A percentile compares a stretch with the other conserved stretches of the same genome.
Evolutionary conservation across 2,113 vertebrate species (phyloP).

Genomic region (Cyrtonyx montezumae): DNA sequence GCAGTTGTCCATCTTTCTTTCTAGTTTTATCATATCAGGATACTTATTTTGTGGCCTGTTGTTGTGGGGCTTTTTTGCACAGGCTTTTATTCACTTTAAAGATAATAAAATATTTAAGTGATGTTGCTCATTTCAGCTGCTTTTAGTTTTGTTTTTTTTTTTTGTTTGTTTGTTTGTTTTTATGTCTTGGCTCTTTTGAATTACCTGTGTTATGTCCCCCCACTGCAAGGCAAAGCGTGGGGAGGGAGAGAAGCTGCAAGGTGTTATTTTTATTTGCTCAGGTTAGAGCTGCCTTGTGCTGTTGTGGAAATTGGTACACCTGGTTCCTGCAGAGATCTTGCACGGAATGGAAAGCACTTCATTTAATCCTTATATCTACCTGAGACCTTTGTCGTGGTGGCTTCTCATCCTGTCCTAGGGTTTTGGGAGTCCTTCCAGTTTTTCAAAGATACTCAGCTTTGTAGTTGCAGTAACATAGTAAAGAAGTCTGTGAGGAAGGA

Average conservation of each 20-base stretch:
- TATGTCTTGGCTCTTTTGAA: background rate
- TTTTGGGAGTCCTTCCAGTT: background rate
- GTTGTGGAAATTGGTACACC: background rate
- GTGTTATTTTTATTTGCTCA: background rate
- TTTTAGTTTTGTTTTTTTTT: background rate
- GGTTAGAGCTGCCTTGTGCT: background rate
- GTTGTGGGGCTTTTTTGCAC: background rate
- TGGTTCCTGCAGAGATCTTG: background rate
- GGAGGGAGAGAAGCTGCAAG: background rate
- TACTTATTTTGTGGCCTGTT: background rate
- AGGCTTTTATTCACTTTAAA: background rate
- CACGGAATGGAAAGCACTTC: background rate
- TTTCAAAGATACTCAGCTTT: background rate
- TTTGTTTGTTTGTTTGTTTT: background rate
- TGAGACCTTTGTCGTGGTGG: background rate
- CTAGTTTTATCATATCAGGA: background rate
- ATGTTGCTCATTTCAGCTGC: background rate
- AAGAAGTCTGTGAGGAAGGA: background rate
- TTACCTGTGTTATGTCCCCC: background rate
- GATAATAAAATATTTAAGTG: background rate
- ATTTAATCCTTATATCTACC: background rate
- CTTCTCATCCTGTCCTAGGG: background rate
- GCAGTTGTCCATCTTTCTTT: background rate
- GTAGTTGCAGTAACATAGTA: background rate
- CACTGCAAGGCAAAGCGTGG: background rate